Base-by-base conservation (phyloP, 2,113 vertebrate species). In the Leiothrix lutea region DNA sequence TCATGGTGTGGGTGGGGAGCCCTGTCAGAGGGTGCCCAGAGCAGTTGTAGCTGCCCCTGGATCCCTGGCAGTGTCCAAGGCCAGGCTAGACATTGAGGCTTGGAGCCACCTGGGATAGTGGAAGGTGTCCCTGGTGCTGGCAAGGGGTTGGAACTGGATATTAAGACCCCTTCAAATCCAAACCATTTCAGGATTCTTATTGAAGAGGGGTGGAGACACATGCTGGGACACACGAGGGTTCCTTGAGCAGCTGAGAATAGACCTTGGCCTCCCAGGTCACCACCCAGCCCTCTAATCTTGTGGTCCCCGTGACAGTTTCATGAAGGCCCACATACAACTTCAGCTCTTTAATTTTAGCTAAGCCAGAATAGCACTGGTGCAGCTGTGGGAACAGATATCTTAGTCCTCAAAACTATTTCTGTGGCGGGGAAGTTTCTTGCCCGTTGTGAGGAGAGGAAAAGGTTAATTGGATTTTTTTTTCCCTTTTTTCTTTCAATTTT, bases 301-400 rank as follows among this genome's bases (percentile, higher is more conserved):
- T 0, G 69, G 94, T 91, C 65, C 61, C 40, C 0, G 0, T n/a
- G 79, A 72, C 60, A 65, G 53, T 40, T 74, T 50, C 61, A 8
- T 69, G 65, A 91, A 61, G 61, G 53, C 61, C 73, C 61, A 53
- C 36, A 4, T 35, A 56, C 11, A 7, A 38, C 56, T 84, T 18
- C 60, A 87, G 77, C 48, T 91, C 69, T 95, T 94, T 94, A 89
- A 95, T 95, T 94, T 94, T 80, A 81, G 73, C 73, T 26, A 3
- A n/a, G 44, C 86, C 80, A 87, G 95, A 94, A 92, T 78, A 92
- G 92, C 51, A 5, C 0, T 58, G 67, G 28, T n/a, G 1, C 73
- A 86, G 95, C 91, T 96, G 94, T 18, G 0, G 28, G 65, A 75
- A 25, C 51, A 84, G 56, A 71, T 66, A 67, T 84, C 69, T 69